These are phyloP conservation scores for Diglossa cyanea DNA, from an alignment of 2,797 vertebrate species.

Conservation along the genomic window DNA sequence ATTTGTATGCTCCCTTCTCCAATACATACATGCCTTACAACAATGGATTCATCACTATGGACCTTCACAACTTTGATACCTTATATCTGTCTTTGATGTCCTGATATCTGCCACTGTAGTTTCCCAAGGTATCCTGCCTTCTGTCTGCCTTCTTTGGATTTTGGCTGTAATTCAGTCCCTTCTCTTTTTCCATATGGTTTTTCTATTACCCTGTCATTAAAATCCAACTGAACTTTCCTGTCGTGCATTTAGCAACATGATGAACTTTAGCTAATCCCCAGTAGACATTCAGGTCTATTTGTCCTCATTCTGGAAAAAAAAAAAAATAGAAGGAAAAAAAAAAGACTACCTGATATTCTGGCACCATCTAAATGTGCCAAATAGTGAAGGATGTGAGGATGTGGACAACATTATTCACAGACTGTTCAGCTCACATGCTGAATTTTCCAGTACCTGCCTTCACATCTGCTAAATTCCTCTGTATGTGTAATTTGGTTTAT, in stretches of 20 bases:
- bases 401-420: accelerated
- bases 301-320: neutral
- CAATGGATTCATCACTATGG: neutral
- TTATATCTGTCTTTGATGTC: neutral
- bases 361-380: neutral
- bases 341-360: neutral
- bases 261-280: neutral
- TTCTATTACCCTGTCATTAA: neutral
- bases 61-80: neutral
- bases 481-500: neutral
- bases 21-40: neutral
- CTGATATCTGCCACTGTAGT: neutral
- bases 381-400: neutral
- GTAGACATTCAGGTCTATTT: neutral
- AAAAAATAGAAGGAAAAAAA: neutral
- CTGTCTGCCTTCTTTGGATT: neutral
- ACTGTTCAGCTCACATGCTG: neutral
- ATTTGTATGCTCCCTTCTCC: neutral
- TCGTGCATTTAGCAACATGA: neutral
- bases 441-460: neutral
- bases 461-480: neutral
- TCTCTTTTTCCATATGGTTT: neutral
- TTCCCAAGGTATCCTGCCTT: neutral
- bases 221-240: neutral
- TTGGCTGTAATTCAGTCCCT: neutral